Base-by-base conservation (phyloP, 30 jellyfish, hydroid and myxozoan species). In the Pseudorhiza aurosa region DNA sequence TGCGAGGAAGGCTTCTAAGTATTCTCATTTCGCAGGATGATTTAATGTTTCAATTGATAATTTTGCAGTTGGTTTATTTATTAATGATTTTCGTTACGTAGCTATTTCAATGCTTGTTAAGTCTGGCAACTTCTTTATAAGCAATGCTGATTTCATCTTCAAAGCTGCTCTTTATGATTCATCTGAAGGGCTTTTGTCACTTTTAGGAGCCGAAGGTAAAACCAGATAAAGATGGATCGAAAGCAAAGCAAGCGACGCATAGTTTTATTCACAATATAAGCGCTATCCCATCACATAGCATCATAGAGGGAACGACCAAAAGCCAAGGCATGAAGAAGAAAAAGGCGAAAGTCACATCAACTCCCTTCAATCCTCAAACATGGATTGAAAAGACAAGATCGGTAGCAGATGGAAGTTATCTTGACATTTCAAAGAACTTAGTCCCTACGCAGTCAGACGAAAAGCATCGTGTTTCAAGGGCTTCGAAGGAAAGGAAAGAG, bases 291-390 rank as follows among this genome's bases (percentile, higher is more conserved):
- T 31, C 94, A 14, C 68, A 40, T 58, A 35, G 75, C 42, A 37
- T 65, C 40, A 26, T 40, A 47, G 73, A 68, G 29, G 87, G 82
- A 1, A 68, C 75, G 33, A 43, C 30, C 77, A 81, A 81, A 30
- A 87, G 75, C 5, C 87, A 56, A 33, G 77, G 64, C 10, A 27
- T 42, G 26, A 65, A 29, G 32, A 60, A 44, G 65, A 65, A 64
- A 26, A 80, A 80, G 57, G 67, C 91, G 18, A 80, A 80, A 56
- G 87, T 68, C 15, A 82, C 94, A 29, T 82, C 94, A 26, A 82
- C 94, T 15, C 94, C 94, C 1, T 82, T 82, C 67, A 68, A 65
- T 32, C 91, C 76, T 1, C 40, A 83, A 0, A 62, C 68, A 8
- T 80, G 83, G 84, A 64, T 77, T 36, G 91, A 80, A 60, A 80